Conservation (phyloP, 2,888 invertebrate species). For the Linnaemya vulpina region DNA sequence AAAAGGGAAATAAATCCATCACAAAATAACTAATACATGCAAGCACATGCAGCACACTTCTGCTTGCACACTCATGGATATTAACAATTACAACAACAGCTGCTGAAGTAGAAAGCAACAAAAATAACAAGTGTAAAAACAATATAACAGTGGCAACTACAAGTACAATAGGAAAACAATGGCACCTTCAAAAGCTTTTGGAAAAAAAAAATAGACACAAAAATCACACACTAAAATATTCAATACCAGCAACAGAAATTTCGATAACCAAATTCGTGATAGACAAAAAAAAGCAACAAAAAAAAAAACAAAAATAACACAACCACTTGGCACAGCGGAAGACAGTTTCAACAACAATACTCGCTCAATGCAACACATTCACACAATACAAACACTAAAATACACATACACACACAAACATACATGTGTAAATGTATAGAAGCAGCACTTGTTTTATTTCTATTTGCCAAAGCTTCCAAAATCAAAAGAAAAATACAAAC, state of each 20-base stretch:
- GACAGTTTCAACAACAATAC: slow-evolving; percentile 54
- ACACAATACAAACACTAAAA: slow-evolving; percentile 8
- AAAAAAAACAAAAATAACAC: too few species aligned
- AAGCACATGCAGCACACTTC: slow-evolving; percentile 22
- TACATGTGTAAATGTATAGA: not conserved
- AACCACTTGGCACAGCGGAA: slow-evolving; percentile 52
- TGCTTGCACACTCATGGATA: slow-evolving; percentile 46
- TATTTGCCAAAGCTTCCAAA: slow-evolving; percentile 11
- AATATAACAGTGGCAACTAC: slow-evolving; percentile 46
- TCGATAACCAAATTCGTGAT: slow-evolving; percentile 29
- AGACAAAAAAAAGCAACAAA: slow-evolving; percentile 1
- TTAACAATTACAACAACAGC: slow-evolving; percentile 55
- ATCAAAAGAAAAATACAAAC: not conserved
- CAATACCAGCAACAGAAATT: slow-evolving; percentile 21
- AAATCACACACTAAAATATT: slow-evolving; percentile 30
- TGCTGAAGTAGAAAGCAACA: slow-evolving; percentile 24
- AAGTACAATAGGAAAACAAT: slow-evolving; percentile 39
- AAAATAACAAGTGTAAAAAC: slow-evolving; percentile 34
- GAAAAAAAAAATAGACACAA: slow-evolving; percentile 5
- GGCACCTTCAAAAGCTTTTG: slow-evolving; percentile 7
- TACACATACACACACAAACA: not conserved
- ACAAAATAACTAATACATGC: slow-evolving; percentile 42
- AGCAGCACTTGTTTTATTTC: too few species aligned
- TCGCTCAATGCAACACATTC: slow-evolving; percentile 16
- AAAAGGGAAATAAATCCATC: slow-evolving; percentile 39